Base-by-base conservation (phyloP, 2,113 vertebrate species). In the Turdus rufiventris region DNA sequence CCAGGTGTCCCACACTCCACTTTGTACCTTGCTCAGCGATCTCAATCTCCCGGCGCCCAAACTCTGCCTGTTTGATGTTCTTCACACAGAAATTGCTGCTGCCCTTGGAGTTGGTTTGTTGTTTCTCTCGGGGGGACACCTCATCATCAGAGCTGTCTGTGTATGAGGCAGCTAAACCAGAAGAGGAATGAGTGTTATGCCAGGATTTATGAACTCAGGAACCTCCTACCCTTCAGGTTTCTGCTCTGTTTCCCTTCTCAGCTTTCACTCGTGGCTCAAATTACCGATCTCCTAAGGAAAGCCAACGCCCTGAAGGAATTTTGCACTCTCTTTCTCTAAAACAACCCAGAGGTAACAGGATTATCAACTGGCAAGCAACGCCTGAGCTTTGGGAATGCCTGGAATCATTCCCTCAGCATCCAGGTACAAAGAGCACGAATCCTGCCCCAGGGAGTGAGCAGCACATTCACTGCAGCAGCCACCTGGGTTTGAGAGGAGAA, bases 71-170 rank as follows among this genome's bases (percentile, higher is more conserved):
- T 80, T 99, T 99, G 96, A 99, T 99, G 97, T 99, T 99, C 98
- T 99, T 99, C 95, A 99, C 99, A 14, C 99, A 99, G 98, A 99
- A 99, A 85, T 99, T 99, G 91, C 97, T 98, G 98, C 98, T 99
- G 97, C 99, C 99, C 90, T 98, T 99, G 80, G 98, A 98, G 97
- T 99, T 99, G 94, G 98, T 98, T 97, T 99, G 99, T 13, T 99
- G 98, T 42, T 99, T 99, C 97, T 99, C 99, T 33, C 99, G 97
- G 2, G 99, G 99, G 31, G 99, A 99, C 42, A 98, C 98, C 94
- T 99, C 99, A 1, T 99, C 99, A 17, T 99, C 99, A n/a, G 99
- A 99, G 97, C 99, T 99, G 89, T 99, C 99, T 4, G 99, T 99
- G 91, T 99, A 99, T 13, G 99, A 99, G 3, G 99, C 99, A 94